Percentiles rank a stretch among this genome's conserved stretches.
Conservation (phyloP, 2,888 invertebrate genomes). For the Muschampia plurimacula region DNA sequence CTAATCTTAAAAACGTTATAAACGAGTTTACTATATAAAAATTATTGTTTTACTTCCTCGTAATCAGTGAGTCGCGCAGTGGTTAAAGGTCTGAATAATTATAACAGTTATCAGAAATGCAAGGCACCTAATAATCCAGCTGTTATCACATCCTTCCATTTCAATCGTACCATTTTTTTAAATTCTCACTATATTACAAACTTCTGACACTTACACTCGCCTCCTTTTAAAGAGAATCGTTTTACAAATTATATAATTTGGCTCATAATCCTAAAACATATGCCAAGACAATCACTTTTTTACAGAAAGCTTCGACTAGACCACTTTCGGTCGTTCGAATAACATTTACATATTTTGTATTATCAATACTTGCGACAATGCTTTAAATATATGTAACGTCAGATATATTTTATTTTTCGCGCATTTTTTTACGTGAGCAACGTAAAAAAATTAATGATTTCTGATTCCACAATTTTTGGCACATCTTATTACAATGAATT, state of each 20-base stretch:
- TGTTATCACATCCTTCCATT: slow-evolving; percentile 59
- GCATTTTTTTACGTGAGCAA: slow-evolving; percentile 39
- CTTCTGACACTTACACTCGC: slow-evolving; percentile 58
- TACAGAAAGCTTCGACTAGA: slow-evolving; percentile 37
- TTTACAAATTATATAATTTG: slow-evolving; percentile 69
- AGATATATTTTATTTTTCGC: slow-evolving; percentile 44
- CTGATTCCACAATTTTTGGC: slow-evolving; percentile 62
- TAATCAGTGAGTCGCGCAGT: slow-evolving; percentile 34
- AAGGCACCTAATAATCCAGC: slow-evolving; percentile 66
- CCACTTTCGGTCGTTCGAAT: slow-evolving; percentile 35
- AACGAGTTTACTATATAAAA: slow-evolving; percentile 27
- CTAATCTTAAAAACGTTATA: slow-evolving; percentile 30
- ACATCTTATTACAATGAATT: slow-evolving; percentile 64
- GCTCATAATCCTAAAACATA: slow-evolving; percentile 70
- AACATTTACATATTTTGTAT: slow-evolving; percentile 37
- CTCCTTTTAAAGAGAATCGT: slow-evolving; percentile 52
- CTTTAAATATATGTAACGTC: slow-evolving; percentile 13
- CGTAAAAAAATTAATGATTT: slow-evolving; percentile 32
- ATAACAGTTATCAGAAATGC: slow-evolving; percentile 54
- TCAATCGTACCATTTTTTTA: slow-evolving; percentile 56
- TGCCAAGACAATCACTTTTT: slow-evolving; percentile 64
- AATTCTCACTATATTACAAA: slow-evolving; percentile 59
- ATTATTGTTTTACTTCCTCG: slow-evolving; percentile 30
- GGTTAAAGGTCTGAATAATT: slow-evolving; percentile 39
- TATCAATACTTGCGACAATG: slow-evolving; percentile 38